Percentiles rank a stretch among this genome's conserved stretches.
These are phyloP conservation scores for Hydractinia echinata DNA, from an alignment of 30 jellyfish, hydroid and myxozoan species.

Conservation along the genomic window DNA sequence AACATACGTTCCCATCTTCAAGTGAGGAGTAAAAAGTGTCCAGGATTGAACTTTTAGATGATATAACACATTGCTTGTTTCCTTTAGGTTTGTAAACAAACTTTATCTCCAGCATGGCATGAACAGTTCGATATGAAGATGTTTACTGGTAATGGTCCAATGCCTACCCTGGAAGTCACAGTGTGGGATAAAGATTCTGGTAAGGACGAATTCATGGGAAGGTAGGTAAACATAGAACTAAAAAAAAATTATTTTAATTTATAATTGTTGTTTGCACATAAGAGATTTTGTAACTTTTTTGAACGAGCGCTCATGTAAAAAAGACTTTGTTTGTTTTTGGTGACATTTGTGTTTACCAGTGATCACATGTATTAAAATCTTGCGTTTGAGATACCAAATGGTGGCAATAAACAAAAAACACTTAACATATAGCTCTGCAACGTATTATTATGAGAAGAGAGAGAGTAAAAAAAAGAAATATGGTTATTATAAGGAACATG, in stretches of 20 bases:
- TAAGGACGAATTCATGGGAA: slow-evolving; percentile 91
- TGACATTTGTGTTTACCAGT: too few relatives aligned
- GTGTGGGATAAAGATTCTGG: slow-evolving; percentile 97
- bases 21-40: neutral
- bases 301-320: too few relatives aligned
- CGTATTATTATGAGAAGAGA: too few relatives aligned
- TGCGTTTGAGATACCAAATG: too few relatives aligned
- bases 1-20: neutral
- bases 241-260: too few relatives aligned
- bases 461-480: neutral
- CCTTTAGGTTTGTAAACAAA: slow-evolving; percentile 60
- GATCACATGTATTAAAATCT: too few relatives aligned
- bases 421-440: too few relatives aligned
- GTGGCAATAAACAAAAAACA: too few relatives aligned
- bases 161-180: slow-evolving; percentile 54
- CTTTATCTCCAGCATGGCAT: slow-evolving; percentile 76
- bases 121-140: slow-evolving; percentile 78
- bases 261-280: too few relatives aligned
- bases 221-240: slow-evolving; percentile 26
- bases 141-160: slow-evolving; percentile 33
- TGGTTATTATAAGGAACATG: neutral
- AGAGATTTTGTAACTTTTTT: too few relatives aligned
- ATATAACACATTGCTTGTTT: neutral
- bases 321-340: too few relatives aligned
- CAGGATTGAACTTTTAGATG: neutral